Percentiles rank a stretch among this genome's conserved stretches.
These are phyloP conservation scores for Panthera tigris DNA, from an alignment of 2,113 vertebrate species.

Conservation along the genomic window DNA sequence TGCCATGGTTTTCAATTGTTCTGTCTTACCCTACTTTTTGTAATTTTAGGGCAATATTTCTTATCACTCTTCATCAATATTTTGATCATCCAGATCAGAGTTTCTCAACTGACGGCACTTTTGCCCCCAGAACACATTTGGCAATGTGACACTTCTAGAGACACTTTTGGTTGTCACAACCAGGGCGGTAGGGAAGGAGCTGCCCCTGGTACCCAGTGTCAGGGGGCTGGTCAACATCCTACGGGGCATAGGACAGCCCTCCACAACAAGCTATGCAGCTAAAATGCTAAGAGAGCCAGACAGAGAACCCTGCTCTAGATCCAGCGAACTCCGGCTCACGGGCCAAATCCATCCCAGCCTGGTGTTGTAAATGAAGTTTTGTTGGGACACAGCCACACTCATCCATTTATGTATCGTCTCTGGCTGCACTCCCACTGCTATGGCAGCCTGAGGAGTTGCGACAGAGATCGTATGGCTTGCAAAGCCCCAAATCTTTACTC, in stretches of 20 bases:
- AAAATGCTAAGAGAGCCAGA: neutral
- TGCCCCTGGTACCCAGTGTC: neutral
- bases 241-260: no score
- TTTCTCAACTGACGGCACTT: neutral
- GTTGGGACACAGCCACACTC: neutral
- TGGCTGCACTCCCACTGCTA: neutral
- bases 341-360: neutral
- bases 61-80: neutral
- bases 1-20: neutral
- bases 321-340: neutral
- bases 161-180: neutral
- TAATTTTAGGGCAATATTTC: neutral
- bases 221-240: neutral
- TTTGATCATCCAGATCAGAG: neutral
- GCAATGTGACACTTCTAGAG: neutral
- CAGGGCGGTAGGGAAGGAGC: rapidly evolving
- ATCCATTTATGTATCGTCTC: neutral
- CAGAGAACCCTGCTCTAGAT: neutral
- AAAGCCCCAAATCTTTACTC: neutral
- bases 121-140: neutral
- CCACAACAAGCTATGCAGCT: neutral
- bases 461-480: neutral
- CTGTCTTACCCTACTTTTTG: neutral
- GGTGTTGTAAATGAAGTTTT: neutral
- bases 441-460: no score